Evolutionary conservation across 2,797 vertebrate genomes (phyloP).

Genomic region (Spinibarbus caldwelli): DNA sequence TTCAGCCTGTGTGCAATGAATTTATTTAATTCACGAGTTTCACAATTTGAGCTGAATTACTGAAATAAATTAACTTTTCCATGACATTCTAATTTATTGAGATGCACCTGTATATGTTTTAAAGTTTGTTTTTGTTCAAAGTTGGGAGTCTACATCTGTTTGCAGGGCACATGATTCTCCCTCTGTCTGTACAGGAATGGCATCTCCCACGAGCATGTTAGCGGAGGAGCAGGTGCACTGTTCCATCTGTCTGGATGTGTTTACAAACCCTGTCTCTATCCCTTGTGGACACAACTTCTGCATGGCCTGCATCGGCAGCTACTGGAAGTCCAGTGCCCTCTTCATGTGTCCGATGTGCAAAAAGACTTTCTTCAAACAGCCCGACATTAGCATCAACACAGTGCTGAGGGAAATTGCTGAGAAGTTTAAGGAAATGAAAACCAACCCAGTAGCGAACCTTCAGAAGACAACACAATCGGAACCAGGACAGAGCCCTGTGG

Average conservation of each 20-base stretch:
- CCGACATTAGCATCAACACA: conserved; percentile 80
- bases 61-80: too few species aligned
- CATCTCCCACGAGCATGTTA: conserved; percentile 74
- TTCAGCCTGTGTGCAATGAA: too few species aligned
- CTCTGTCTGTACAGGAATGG: conserved; percentile 76
- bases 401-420: conserved; percentile 81
- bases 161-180: conserved; percentile 63
- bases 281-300: conserved; percentile 86
- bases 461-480: conserved; percentile 49
- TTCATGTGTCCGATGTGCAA: conserved; percentile 85
- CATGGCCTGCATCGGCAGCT: conserved; percentile 80
- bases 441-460: conserved; percentile 64
- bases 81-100: too few species aligned
- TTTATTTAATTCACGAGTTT: too few species aligned
- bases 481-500: conserved; percentile 50
- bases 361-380: conserved; percentile 79
- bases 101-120: not conserved
- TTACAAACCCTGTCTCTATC: conserved; percentile 82
- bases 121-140: not conserved
- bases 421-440: conserved; percentile 80
- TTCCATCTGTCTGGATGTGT: conserved; percentile 85
- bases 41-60: too few species aligned
- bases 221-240: conserved; percentile 84
- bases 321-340: conserved; percentile 77
- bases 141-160: not conserved